These are phyloP conservation scores for Drosophila fulvimacula DNA, from an alignment of 2,888 invertebrate genomes.

Conservation along the genomic window DNA sequence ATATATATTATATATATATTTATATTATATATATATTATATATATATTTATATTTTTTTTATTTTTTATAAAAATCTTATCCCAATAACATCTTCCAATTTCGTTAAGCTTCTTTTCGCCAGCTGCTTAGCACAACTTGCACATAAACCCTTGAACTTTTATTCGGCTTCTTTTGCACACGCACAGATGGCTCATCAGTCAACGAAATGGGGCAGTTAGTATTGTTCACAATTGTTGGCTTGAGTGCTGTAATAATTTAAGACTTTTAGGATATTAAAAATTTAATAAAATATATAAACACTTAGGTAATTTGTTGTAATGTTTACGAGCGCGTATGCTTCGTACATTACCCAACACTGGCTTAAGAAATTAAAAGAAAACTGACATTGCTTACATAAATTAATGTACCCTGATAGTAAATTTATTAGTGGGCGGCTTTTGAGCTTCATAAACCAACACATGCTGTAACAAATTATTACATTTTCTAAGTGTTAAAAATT, in stretches of 20 bases:
- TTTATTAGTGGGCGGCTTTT: no score
- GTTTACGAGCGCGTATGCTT: not conserved
- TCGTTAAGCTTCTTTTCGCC: not conserved
- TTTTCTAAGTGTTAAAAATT: no score
- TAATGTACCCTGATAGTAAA: no score
- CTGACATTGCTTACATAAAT: not conserved
- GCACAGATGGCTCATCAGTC: conserved; percentile 6
- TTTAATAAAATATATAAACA: not conserved
- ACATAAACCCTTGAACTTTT: not conserved
- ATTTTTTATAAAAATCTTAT: not conserved
- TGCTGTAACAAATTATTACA: no score
- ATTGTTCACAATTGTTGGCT: not conserved
- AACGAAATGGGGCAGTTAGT: conserved; percentile 5
- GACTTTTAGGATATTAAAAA: not conserved
- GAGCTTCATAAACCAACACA: no score
- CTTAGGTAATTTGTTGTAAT: not conserved
- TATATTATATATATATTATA: no score
- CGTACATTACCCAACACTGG: not conserved
- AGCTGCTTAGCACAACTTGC: not conserved
- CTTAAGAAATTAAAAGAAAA: no score
- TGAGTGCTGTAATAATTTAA: not conserved
- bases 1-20: not conserved
- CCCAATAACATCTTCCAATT: not conserved
- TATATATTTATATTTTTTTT: no score
- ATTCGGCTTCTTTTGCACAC: not conserved